Conservation (phyloP, 2,113 vertebrate genomes). For the Chaenocephalus aceratus region DNA sequence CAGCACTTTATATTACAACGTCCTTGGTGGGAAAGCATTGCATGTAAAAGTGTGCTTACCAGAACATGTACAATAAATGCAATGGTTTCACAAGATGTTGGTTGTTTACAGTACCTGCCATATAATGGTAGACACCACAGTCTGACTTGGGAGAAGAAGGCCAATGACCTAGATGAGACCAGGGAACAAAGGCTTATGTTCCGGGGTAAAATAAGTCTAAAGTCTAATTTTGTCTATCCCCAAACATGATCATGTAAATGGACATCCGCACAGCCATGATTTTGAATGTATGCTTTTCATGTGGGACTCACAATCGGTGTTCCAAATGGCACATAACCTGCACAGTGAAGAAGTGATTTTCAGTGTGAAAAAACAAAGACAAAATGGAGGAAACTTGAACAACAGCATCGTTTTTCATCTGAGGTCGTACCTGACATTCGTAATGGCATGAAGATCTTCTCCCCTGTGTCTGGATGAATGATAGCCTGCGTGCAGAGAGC, state of each 20-base stretch:
- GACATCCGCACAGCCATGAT: constrained; percentile 35
- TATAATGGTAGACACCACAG: constrained; percentile 94
- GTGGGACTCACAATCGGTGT: constrained; percentile 95
- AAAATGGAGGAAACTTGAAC: constrained; percentile 38
- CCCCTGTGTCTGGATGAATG: constrained; percentile 97
- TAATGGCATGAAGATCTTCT: constrained; percentile 99
- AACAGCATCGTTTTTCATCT: constrained; percentile 76
- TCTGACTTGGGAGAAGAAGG: constrained; percentile 98
- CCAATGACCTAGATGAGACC: constrained; percentile 91
- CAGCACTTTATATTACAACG: constrained; percentile 12
- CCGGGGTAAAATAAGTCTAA: constrained; percentile 65
- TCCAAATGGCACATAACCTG: constrained; percentile 99
- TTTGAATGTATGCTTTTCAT: constrained; percentile 38
- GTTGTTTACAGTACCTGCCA: constrained; percentile 91
- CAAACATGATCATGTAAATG: constrained; percentile 57
- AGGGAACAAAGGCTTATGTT: constrained; percentile 74
- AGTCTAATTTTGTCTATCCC: constrained; percentile 62
- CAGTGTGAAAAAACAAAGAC: constrained; percentile 36
- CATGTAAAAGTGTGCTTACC: constrained; percentile 18
- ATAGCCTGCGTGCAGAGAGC: constrained; percentile 90
- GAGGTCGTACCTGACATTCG: constrained; percentile 94
- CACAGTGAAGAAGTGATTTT: constrained; percentile 58
- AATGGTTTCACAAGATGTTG: constrained; percentile 34
- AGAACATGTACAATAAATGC: constrained; percentile 46
- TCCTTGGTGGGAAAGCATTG: constrained; percentile 4